phyloP scores from a whole-genome alignment of 2,888 invertebrate genomes.

The Drosophila acutilabella region DNA sequence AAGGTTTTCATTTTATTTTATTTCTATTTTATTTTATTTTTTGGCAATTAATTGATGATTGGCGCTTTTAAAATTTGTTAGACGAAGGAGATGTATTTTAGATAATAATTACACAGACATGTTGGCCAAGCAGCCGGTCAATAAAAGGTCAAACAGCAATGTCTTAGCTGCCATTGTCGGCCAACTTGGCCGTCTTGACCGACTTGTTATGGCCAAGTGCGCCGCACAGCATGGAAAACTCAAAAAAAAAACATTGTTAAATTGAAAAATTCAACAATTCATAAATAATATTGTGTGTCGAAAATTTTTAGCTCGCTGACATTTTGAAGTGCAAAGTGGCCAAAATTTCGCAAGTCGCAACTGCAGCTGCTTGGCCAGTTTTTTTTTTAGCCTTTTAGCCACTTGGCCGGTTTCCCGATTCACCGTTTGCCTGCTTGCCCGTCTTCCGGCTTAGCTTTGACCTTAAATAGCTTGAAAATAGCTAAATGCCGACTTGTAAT shows the following conservation, averaged over 20 bases:
- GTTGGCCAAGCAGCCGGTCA: constrained; percentile 47
- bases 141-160: constrained; percentile 77
- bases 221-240: constrained; percentile 42
- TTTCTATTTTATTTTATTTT: constrained; percentile 6
- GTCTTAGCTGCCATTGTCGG: constrained; percentile 57
- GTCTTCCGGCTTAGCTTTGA: constrained; percentile 77
- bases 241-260: constrained; percentile 5
- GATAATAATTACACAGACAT: constrained; percentile 76
- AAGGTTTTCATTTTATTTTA: constrained; percentile 39
- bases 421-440: constrained; percentile 12
- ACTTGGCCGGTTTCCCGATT: constrained; percentile 10
- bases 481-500: constrained; percentile 66
- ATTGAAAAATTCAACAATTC: constrained; percentile 64
- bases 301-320: constrained; percentile 63
- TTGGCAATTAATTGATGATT: constrained; percentile 59
- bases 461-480: constrained; percentile 67
- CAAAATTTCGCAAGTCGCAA: constrained; percentile 67
- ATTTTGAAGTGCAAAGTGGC: constrained; percentile 75
- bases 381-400: not conserved
- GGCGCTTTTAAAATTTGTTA: constrained; percentile 71
- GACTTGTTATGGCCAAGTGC: constrained; percentile 82
- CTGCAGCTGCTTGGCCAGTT: constrained; percentile 31
- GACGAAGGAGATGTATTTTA: constrained; percentile 61
- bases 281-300: constrained; percentile 70
- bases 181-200: constrained; percentile 65